Evolutionary conservation across 2,113 vertebrate species (phyloP).

Genomic region (Pangasianodon gigas): DNA sequence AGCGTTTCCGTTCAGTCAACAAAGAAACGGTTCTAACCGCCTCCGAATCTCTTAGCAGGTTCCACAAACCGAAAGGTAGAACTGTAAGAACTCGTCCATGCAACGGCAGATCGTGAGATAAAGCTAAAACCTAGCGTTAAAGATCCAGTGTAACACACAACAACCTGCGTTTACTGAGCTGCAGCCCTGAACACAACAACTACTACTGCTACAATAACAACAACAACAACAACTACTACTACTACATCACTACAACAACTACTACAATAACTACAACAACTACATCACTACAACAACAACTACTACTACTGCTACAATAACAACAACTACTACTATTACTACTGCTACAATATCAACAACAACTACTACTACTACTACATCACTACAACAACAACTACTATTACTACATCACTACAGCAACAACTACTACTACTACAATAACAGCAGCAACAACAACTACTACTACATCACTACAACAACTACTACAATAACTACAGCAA

Average conservation of each 20-base stretch:
- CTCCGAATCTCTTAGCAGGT: background rate
- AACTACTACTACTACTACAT: background rate
- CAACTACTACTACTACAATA: too few species aligned
- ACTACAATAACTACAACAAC: background rate
- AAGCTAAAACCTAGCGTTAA: background rate
- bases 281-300: background rate
- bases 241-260: background rate
- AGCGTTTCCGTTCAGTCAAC: background rate
- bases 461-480: constrained; percentile 1
- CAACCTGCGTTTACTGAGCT: background rate
- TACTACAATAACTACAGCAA: background rate
- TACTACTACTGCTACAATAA: too few species aligned
- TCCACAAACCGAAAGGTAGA: background rate
- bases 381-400: too few species aligned
- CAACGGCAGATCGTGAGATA: background rate
- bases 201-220: too few species aligned
- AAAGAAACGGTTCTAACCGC: background rate
- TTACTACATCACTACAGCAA: too few species aligned
- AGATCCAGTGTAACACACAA: background rate
- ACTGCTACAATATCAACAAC: too few species aligned
- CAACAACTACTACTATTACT: too few species aligned
- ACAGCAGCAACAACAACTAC: too few species aligned
- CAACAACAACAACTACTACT: background rate
- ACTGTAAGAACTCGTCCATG: background rate
- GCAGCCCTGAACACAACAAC: background rate